A percentile compares a stretch with the other conserved stretches of the same genome.
Evolutionary conservation across 2,113 vertebrate genomes (phyloP).

Genomic region (Meleagris gallopavo): DNA sequence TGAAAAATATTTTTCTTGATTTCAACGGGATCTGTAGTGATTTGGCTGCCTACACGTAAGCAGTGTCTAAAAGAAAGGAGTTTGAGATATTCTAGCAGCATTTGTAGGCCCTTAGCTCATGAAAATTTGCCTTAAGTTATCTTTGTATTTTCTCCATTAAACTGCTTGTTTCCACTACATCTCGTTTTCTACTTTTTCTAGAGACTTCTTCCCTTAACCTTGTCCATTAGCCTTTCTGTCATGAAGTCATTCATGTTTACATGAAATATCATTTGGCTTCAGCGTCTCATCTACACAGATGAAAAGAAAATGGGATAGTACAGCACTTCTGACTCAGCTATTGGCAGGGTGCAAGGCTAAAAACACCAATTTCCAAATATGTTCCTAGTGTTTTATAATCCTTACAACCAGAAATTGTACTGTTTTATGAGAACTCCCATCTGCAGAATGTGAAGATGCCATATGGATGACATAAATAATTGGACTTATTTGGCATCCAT

Average conservation of each 20-base stretch:
- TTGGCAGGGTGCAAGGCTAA: slow-evolving; percentile 30
- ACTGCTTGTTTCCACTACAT: background rate
- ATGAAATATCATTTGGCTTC: slow-evolving; percentile 1
- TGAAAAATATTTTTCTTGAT: background rate
- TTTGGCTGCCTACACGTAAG: background rate
- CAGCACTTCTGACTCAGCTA: slow-evolving; percentile 50
- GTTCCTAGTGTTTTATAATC: slow-evolving; percentile 10
- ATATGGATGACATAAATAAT: slow-evolving; percentile 60
- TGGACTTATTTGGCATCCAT: slow-evolving; percentile 9
- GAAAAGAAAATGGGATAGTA: slow-evolving; percentile 14
- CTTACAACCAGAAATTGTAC: background rate
- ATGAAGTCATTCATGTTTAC: background rate
- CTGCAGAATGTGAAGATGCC: slow-evolving; percentile 37
- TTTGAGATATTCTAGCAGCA: background rate
- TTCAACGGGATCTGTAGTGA: background rate
- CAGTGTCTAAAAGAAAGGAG: background rate
- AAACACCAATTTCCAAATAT: slow-evolving; percentile 33
- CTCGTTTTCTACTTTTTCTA: background rate
- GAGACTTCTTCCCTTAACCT: background rate
- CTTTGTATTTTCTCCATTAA: background rate
- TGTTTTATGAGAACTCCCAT: slow-evolving; percentile 37
- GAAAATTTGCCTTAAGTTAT: background rate
- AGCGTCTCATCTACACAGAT: background rate
- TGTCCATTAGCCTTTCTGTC: background rate
- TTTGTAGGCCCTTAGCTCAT: background rate